These are phyloP conservation scores for Dicyrtoma fusca DNA, from an alignment of 2,888 invertebrate genomes.

Conservation along the genomic window DNA sequence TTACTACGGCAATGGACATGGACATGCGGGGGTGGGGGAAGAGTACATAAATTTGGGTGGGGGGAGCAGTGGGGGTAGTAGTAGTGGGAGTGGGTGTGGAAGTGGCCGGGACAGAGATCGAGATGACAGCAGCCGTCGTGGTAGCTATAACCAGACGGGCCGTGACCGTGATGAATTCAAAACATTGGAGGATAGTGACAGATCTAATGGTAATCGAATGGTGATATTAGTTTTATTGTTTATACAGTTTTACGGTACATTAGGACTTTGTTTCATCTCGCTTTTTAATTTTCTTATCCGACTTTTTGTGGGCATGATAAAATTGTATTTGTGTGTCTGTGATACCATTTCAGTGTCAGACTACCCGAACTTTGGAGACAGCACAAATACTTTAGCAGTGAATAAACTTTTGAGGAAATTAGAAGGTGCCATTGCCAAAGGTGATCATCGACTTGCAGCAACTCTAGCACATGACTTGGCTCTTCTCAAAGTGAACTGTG, in stretches of 20 bases:
- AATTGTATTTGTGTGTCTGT: too few relatives aligned
- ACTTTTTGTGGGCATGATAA: too few relatives aligned
- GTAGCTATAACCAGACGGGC: slow-evolving; percentile 32
- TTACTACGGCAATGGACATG: background rate
- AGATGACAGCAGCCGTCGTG: slow-evolving; percentile 26
- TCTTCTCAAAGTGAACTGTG: slow-evolving; percentile 74
- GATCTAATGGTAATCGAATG: slow-evolving; percentile 6
- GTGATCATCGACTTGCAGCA: slow-evolving; percentile 75
- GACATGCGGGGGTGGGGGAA: slow-evolving; percentile 21
- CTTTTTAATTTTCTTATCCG: too few relatives aligned
- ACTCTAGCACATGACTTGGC: slow-evolving; percentile 76
- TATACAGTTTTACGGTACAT: too few relatives aligned
- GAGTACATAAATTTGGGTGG: slow-evolving; percentile 24
- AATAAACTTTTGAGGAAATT: slow-evolving; percentile 71
- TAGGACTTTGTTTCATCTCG: too few relatives aligned
- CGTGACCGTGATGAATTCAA: background rate
- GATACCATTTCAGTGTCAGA: slow-evolving; percentile 21
- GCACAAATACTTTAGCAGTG: slow-evolving; percentile 60
- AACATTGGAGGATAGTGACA: slow-evolving; percentile 3
- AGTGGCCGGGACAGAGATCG: slow-evolving; percentile 14
- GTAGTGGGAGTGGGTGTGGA: background rate
- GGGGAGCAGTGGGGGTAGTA: slow-evolving; percentile 2
- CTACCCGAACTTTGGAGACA: background rate
- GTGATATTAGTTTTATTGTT: too few relatives aligned
- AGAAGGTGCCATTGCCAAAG: slow-evolving; percentile 76